phyloP scores from a whole-genome alignment of 2,797 vertebrate genomes.

The Echiichthys vipera region DNA sequence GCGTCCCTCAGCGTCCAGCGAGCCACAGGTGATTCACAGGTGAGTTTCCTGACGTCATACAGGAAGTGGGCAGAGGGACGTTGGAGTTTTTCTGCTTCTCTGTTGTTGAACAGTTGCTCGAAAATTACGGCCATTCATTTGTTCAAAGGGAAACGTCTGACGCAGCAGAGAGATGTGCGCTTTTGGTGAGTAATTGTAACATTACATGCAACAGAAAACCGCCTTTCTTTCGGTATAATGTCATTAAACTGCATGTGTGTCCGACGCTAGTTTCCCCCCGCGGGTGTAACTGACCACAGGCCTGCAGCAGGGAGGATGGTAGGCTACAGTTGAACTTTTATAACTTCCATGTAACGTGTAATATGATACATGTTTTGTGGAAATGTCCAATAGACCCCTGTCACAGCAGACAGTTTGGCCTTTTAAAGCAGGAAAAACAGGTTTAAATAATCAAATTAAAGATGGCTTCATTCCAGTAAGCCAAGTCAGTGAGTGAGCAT shows the following conservation, averaged over 20 bases:
- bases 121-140: not conserved
- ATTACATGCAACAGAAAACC: accelerated
- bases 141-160: not conserved
- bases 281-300: conserved; percentile 28
- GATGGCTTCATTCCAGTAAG: no score
- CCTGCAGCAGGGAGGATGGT: conserved; percentile 8
- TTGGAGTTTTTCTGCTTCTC: not conserved
- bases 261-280: not conserved
- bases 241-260: not conserved
- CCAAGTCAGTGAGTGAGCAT: no score
- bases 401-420: no score
- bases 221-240: not conserved
- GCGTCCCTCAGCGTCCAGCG: conserved; percentile 33
- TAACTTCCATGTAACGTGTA: no score
- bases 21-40: conserved; percentile 71
- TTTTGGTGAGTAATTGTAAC: conserved; percentile 69
- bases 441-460: no score
- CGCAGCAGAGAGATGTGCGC: conserved; percentile 60
- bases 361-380: no score
- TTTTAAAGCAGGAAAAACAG: no score
- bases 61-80: conserved; percentile 55
- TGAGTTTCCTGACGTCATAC: conserved; percentile 73
- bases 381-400: no score
- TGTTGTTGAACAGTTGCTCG: not conserved
- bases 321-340: no score